Conservation (phyloP, 2,797 vertebrate species). For the Schizothorax lantsangensis region DNA sequence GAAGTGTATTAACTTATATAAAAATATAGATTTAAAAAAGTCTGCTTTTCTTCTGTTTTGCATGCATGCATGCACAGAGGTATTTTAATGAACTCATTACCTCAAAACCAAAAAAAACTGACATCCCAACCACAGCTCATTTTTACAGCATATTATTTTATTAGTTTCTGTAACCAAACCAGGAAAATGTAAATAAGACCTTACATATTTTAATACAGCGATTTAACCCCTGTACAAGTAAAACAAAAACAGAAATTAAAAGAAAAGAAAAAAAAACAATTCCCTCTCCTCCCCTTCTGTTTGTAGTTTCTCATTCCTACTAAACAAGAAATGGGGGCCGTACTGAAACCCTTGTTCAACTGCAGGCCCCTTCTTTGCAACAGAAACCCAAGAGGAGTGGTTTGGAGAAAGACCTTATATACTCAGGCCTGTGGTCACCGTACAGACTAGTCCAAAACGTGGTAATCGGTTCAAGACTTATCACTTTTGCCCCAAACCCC, state of each 20-base stretch:
- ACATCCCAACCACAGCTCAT: slow-evolving; percentile 2
- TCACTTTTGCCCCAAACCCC: slow-evolving; percentile 21
- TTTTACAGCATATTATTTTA: slow-evolving; percentile 99
- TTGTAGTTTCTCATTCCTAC: slow-evolving; percentile 80
- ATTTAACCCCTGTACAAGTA: slow-evolving; percentile 99
- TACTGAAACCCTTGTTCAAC: slow-evolving; percentile 38
- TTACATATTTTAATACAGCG: slow-evolving; percentile 99
- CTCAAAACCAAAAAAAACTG: neutral
- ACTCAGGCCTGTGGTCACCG: slow-evolving; percentile 57
- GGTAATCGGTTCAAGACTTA: slow-evolving; percentile 60
- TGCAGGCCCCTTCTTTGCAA: slow-evolving; percentile 64
- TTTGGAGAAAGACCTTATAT: slow-evolving; percentile 62
- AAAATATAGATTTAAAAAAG: slow-evolving; percentile 18
- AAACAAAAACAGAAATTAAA: slow-evolving; percentile 79
- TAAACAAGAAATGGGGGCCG: slow-evolving; percentile 42
- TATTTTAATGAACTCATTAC: neutral
- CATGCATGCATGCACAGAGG: neutral
- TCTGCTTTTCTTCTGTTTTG: neutral
- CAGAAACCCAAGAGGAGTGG: slow-evolving; percentile 70
- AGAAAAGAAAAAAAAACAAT: slow-evolving; percentile 67
- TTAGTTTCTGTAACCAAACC: slow-evolving; percentile 99
- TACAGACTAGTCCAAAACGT: slow-evolving; percentile 70
- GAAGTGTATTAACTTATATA: slow-evolving; percentile 39
- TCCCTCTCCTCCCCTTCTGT: slow-evolving; percentile 68
- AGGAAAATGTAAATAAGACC: slow-evolving; percentile 99